Conservation (phyloP, 2,113 vertebrate species). For the Silurus glanis region DNA sequence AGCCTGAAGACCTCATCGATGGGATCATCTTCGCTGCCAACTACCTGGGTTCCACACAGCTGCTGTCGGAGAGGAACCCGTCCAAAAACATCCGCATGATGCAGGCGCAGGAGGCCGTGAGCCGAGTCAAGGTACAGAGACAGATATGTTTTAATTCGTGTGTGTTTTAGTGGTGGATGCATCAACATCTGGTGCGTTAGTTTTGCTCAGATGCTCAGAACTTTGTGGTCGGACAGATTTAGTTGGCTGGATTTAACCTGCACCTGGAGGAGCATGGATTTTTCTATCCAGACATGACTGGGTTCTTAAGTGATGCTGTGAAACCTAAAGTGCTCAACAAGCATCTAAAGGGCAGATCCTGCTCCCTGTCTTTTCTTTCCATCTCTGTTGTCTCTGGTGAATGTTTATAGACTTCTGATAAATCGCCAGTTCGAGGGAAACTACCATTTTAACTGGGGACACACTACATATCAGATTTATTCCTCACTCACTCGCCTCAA, state of each 20-base stretch:
- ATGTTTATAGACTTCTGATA: background rate
- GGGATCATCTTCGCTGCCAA: slow-evolving; percentile 99
- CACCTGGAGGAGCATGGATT: background rate
- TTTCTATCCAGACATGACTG: background rate
- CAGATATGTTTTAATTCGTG: background rate
- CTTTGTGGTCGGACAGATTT: background rate
- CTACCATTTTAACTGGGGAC: background rate
- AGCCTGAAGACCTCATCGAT: slow-evolving; percentile 97
- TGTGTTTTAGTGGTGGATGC: background rate
- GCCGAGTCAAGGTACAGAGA: slow-evolving; percentile 89
- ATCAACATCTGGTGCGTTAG: background rate
- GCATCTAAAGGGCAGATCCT: background rate
- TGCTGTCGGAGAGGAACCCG: slow-evolving; percentile 95
- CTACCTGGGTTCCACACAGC: slow-evolving; percentile 97
- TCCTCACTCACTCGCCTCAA: background rate
- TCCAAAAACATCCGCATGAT: slow-evolving; percentile 99
- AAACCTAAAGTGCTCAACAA: background rate
- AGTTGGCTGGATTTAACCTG: background rate
- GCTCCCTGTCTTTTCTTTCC: background rate
- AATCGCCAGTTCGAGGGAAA: background rate
- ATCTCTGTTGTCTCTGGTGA: background rate
- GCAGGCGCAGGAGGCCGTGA: slow-evolving; percentile 97
- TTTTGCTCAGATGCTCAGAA: background rate
- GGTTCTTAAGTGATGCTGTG: background rate
- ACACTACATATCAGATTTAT: background rate